Conservation (phyloP, 2,113 vertebrate species). For the Sterna hirundo region DNA sequence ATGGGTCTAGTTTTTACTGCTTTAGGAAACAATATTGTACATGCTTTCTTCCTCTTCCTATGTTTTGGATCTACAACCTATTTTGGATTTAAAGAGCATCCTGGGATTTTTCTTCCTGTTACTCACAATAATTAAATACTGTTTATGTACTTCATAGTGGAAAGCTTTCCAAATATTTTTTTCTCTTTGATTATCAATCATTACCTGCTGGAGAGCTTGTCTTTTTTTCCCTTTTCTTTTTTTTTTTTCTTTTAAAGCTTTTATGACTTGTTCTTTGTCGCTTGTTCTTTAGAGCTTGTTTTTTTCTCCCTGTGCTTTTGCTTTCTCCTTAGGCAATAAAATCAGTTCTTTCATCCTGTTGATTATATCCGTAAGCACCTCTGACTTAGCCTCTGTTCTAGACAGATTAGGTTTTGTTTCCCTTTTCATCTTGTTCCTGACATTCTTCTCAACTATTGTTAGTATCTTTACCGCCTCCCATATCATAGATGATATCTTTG, state of each 20-base stretch:
- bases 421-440: neutral
- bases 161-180: neutral
- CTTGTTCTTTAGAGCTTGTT: neutral
- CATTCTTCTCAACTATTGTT: neutral
- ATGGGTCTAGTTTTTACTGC: slow-evolving; percentile 25
- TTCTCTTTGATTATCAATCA: neutral
- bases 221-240: neutral
- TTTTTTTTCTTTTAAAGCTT: neutral
- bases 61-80: slow-evolving; percentile 16
- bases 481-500: neutral
- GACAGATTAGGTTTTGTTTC: neutral
- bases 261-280: neutral
- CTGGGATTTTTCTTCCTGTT: slow-evolving; percentile 56
- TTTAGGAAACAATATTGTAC: slow-evolving; percentile 54
- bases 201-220: neutral
- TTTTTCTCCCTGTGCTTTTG: neutral
- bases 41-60: slow-evolving; percentile 36
- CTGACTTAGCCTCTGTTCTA: neutral
- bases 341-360: neutral
- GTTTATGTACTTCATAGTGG: neutral
- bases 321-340: neutral
- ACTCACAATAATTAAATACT: slow-evolving; percentile 16
- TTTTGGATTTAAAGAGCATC: slow-evolving; percentile 39
- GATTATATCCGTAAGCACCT: neutral
- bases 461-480: neutral